Conservation (phyloP, 2,888 invertebrate species). For the Fragum sueziense region DNA sequence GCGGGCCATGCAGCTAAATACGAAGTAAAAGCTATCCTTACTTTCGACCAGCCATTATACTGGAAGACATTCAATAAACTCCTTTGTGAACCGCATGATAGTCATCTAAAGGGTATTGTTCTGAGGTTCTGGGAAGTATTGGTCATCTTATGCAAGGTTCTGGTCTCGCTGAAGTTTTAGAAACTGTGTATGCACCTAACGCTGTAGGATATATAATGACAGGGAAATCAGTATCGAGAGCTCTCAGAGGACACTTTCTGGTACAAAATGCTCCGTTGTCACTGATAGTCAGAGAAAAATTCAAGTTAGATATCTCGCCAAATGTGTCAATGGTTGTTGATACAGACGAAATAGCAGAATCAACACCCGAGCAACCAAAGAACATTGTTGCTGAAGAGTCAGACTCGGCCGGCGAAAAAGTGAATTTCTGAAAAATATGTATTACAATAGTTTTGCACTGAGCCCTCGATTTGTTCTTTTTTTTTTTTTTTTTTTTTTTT, state of each 20-base stretch:
- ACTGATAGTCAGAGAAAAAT: no score
- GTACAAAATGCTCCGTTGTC: constrained; percentile 1
- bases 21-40: constrained; percentile 44
- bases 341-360: no score
- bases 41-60: constrained; percentile 30
- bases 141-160: constrained; percentile 61
- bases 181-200: constrained; percentile 58
- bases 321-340: no score
- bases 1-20: constrained; percentile 28
- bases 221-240: constrained; percentile 60
- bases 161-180: constrained; percentile 61
- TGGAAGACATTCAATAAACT: constrained; percentile 50
- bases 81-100: neutral
- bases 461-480: no score
- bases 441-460: no score
- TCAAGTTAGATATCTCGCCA: no score
- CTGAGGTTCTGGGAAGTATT: constrained; percentile 60
- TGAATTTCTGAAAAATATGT: no score
- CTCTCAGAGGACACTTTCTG: constrained; percentile 60
- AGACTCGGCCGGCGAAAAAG: no score
- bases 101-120: constrained; percentile 26
- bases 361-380: no score
- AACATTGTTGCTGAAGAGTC: no score
- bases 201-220: constrained; percentile 58
- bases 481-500: no score